Percentiles rank a stretch among this genome's conserved stretches.
Conservation (phyloP, 2,797 vertebrate genomes). For the Anguilla marmorata region DNA sequence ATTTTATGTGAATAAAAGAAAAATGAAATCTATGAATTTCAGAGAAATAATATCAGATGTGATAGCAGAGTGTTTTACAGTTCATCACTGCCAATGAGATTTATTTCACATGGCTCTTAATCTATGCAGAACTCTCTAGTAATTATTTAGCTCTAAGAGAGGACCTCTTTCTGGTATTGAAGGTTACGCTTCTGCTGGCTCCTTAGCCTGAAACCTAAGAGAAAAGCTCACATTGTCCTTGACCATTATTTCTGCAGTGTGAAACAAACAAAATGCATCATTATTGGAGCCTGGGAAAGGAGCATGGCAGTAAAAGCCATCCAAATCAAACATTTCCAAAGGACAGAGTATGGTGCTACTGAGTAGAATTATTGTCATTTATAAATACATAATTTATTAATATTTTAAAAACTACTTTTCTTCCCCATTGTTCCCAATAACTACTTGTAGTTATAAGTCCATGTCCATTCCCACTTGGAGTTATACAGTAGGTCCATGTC, state of each 20-base stretch:
- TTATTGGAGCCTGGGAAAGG: not conserved
- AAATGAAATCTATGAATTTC: not conserved
- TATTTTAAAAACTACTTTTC: not conserved
- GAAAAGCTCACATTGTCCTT: not conserved
- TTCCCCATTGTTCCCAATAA: not conserved
- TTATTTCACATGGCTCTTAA: not conserved
- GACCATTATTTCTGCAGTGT: not conserved
- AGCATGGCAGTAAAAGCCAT: not conserved
- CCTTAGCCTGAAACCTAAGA: not conserved
- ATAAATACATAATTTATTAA: not conserved
- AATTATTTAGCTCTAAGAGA: not conserved
- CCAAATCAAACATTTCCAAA: not conserved
- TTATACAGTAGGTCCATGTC: not conserved
- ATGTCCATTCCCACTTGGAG: too few relatives aligned
- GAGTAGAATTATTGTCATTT: not conserved
- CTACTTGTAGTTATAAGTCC: too few relatives aligned
- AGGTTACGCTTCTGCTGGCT: not conserved
- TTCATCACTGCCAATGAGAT: not conserved
- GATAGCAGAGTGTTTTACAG: not conserved
- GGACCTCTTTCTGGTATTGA: not conserved
- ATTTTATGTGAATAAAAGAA: not conserved
- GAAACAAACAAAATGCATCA: not conserved
- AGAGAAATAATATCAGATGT: not conserved
- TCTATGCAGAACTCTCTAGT: not conserved
- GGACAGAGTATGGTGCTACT: not conserved